Evolutionary conservation across 2,797 vertebrate species (phyloP).

Genomic region (Crypturellus tataupa): DNA sequence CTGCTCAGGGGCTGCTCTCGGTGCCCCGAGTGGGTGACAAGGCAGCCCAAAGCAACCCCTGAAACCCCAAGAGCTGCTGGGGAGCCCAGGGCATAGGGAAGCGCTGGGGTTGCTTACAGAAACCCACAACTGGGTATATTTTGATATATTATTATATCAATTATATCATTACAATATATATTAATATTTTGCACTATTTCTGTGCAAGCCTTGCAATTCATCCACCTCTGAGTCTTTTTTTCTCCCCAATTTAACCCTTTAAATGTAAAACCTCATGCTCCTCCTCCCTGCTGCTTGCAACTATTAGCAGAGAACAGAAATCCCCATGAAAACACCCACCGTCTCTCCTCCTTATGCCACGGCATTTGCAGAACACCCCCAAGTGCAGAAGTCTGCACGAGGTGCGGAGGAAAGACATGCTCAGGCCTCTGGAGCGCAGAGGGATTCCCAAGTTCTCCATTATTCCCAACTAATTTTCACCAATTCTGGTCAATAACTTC

Average conservation of each 20-base stretch:
- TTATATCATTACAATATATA: too few relatives aligned
- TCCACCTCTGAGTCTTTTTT: rapidly evolving
- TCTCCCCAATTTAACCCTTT: background rate
- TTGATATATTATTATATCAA: too few relatives aligned
- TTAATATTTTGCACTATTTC: rapidly evolving
- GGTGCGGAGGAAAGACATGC: background rate
- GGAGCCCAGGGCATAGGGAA: rapidly evolving
- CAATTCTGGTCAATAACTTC: background rate
- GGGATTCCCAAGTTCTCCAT: background rate
- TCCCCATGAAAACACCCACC: background rate
- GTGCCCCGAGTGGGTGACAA: background rate
- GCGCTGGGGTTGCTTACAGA: background rate
- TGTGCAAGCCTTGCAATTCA: rapidly evolving
- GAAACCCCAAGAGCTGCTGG: rapidly evolving
- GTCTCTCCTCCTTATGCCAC: rapidly evolving
- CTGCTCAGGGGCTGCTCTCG: background rate
- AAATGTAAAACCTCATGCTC: background rate
- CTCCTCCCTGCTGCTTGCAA: background rate
- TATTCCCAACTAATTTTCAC: background rate
- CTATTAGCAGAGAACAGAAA: rapidly evolving
- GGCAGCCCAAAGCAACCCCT: background rate
- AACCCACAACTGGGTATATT: background rate
- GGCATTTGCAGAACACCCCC: background rate
- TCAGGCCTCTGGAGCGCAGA: background rate
- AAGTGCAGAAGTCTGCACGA: rapidly evolving